Evolutionary conservation across 1,140 invertebrate genomes (phyloP), one percentile per base, ranked within the genome.

Genomic region (Acromyrmex heyeri): DNA sequence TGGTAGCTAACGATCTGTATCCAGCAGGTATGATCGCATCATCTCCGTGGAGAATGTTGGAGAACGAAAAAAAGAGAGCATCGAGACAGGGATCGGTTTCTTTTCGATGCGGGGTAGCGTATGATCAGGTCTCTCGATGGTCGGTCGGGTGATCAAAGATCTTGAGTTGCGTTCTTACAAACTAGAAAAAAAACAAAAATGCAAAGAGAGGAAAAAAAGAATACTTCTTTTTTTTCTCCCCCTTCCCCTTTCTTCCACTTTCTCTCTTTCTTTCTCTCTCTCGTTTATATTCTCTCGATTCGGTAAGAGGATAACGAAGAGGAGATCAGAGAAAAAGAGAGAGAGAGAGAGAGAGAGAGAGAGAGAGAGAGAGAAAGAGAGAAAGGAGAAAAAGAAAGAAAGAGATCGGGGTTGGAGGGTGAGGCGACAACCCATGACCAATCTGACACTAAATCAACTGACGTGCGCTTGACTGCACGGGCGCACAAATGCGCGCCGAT

Each of bases 381-480:
- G 86, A 91, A 88, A 85, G n/a, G 38, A 44, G 59, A 72, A 44
- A 61, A 30, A 48, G 55, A 50, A 30, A 55, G 70, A 76, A 67
- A 81, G 82, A 83, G 53, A 69, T 48, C 57, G 55, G 38, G 73
- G 73, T 87, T 79, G 86, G 86, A 92, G 92, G 88, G 90, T 92
- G 91, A 93, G 92, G 92, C 92, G 93, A 93, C 92, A 93, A 93
- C 90, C 93, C 92, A 92, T 93, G 93, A 93, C 93, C 93, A 93
- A 93, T 93, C 92, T 92, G 88, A 92, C 92, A 91, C 92, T 93
- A 93, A 93, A 93, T 93, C 93, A 93, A 92, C 92, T 90, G 92
- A 93, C 92, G 91, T 87, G 91, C 90, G 88, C 85, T 89, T 81
- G 82, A 87, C 77, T 76, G 82, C 81, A 64, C 76, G 85, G 55